Conservation (phyloP, 1,140 invertebrate genomes). For the Drosophila nigromelanica region DNA sequence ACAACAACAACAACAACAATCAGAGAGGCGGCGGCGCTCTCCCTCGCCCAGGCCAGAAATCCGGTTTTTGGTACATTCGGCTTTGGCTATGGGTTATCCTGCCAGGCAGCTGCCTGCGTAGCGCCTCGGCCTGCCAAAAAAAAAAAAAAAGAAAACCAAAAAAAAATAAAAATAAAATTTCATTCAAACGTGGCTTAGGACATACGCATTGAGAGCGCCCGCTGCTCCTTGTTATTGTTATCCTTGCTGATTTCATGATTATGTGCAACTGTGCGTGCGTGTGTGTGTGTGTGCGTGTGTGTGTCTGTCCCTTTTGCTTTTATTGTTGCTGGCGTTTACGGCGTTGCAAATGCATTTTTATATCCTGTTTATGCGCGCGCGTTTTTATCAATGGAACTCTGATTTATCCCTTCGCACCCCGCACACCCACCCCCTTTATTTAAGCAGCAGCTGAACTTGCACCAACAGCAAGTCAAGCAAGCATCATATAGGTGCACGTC, state of each 20-base stretch:
- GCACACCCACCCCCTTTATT: neutral
- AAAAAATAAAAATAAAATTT: constrained; percentile 14
- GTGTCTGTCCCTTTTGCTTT: constrained; percentile 46
- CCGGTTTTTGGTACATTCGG: constrained; percentile 57
- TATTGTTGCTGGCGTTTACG: constrained; percentile 53
- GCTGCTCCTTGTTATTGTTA: constrained; percentile 72
- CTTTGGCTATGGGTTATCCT: constrained; percentile 54
- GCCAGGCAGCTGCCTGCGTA: constrained; percentile 61
- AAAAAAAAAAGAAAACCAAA: constrained; percentile 1
- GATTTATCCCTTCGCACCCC: constrained; percentile 43
- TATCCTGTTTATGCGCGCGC: constrained; percentile 78
- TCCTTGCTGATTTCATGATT: constrained; percentile 74
- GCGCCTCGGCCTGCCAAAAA: constrained; percentile 9
- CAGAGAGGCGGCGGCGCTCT: constrained; percentile 10
- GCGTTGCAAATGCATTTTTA: constrained; percentile 78
- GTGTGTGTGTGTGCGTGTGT: constrained; percentile 23
- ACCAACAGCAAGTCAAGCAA: constrained; percentile 14
- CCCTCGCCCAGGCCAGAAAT: constrained; percentile 57
- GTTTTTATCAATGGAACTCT: constrained; percentile 58
- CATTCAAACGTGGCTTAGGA: constrained; percentile 68
- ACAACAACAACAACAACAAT: constrained; percentile 3
- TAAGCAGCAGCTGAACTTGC: constrained; percentile 31
- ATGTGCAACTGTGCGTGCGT: constrained; percentile 34
- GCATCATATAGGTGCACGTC: constrained; percentile 54
- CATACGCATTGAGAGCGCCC: constrained; percentile 46